phyloP scores from a whole-genome alignment of 2,113 vertebrate species.

The Notarius lentiginosus region DNA sequence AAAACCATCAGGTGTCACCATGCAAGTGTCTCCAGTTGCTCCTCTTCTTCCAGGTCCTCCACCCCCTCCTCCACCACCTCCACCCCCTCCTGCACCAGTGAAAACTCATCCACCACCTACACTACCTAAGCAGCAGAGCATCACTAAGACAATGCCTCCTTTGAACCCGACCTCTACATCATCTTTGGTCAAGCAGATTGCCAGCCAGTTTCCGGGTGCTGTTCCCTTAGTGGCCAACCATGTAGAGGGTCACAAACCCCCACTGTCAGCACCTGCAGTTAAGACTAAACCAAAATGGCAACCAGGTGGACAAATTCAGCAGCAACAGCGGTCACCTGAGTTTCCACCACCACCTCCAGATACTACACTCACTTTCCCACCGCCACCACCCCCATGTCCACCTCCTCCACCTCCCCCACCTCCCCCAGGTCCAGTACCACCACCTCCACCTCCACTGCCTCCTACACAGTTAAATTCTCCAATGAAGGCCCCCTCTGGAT shows the following conservation, averaged over 20 bases:
- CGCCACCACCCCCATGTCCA: conserved; percentile 74
- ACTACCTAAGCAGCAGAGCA: conserved; percentile 86
- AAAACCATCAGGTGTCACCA: conserved; percentile 65
- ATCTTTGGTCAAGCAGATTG: conserved; percentile 85
- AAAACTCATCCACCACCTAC: conserved; percentile 83
- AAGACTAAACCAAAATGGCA: conserved; percentile 96
- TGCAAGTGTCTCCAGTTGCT: conserved; percentile 64
- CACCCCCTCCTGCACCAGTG: conserved; percentile 68
- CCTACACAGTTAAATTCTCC: conserved; percentile 76
- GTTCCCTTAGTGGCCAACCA: conserved; percentile 63
- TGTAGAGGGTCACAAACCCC: conserved; percentile 68
- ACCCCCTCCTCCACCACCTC: conserved; percentile 60
- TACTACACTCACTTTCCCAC: conserved; percentile 76
- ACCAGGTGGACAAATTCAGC: conserved; percentile 66
- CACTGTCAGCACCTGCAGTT: conserved; percentile 87
- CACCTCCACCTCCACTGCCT: conserved; percentile 69
- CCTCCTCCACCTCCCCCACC: conserved; percentile 69
- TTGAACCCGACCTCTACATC: conserved; percentile 61
- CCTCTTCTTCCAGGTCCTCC: conserved; percentile 58
- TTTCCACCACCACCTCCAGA: conserved; percentile 87
- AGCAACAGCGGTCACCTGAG: conserved; percentile 71
- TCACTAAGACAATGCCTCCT: conserved; percentile 68
- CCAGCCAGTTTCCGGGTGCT: conserved; percentile 84
- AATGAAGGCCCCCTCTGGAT: conserved; percentile 69
- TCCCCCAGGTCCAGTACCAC: conserved; percentile 66